Conservation (phyloP, 2,113 vertebrate genomes). For the Ptilonorhynchus violaceus region DNA sequence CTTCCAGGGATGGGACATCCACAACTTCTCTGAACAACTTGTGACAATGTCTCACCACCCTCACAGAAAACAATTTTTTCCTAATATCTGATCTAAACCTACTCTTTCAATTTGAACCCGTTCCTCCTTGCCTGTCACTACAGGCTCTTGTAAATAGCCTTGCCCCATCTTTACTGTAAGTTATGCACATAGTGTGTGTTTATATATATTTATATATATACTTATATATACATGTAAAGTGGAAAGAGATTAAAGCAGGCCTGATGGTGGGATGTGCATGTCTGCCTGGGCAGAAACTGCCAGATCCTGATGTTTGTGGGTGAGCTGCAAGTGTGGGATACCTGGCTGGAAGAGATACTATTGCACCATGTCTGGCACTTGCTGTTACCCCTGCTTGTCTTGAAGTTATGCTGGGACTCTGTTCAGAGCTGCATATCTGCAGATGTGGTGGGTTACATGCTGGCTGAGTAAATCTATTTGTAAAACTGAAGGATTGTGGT, state of each 20-base stretch:
- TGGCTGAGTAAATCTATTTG: neutral
- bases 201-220: neutral
- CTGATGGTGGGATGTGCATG: neutral
- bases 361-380: neutral
- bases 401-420: neutral
- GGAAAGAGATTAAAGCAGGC: neutral
- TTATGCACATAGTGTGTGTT: accelerated
- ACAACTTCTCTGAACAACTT: neutral
- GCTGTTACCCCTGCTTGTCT: neutral
- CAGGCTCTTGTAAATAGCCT: neutral
- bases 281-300: neutral
- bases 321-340: neutral
- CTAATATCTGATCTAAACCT: neutral
- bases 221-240: neutral
- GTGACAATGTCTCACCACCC: neutral
- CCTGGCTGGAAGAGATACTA: neutral
- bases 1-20: neutral
- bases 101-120: neutral
- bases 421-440: neutral
- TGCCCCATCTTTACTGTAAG: neutral
- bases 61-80: neutral
- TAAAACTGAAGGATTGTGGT: neutral
- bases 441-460: neutral
- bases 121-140: neutral
- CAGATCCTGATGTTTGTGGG: neutral